Conservation (phyloP, 2,888 invertebrate species). For the Diplazon laetatorius region DNA sequence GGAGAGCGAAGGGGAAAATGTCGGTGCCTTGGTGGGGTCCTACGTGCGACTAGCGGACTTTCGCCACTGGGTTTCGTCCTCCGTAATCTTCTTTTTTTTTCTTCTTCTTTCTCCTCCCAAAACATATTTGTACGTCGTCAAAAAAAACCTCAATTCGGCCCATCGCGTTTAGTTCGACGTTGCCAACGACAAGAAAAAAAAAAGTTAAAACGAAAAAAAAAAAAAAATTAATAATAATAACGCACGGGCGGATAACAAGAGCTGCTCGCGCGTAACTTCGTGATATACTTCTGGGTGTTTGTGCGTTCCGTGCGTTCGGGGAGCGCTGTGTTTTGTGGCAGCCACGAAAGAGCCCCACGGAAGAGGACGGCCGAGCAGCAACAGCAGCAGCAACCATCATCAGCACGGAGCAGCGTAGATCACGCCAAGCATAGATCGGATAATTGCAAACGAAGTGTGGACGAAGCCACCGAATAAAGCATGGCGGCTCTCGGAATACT, state of each 20-base stretch:
- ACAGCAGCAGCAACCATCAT: slow-evolving; percentile 8
- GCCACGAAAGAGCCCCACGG: slow-evolving; percentile 12
- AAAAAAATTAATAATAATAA: too few species aligned
- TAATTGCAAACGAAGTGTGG: slow-evolving; percentile 47
- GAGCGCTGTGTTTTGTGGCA: slow-evolving; percentile 62
- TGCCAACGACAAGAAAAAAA: background rate
- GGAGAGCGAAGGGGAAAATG: slow-evolving; percentile 81
- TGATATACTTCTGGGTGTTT: slow-evolving; percentile 46
- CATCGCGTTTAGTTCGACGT: slow-evolving; percentile 47
- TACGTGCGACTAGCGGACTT: slow-evolving; percentile 78
- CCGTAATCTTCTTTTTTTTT: slow-evolving; percentile 48
- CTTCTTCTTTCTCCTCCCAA: slow-evolving; percentile 12
- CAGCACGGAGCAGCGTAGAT: too few species aligned
- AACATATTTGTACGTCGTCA: slow-evolving; percentile 51
- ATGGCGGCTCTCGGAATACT: slow-evolving; percentile 69
- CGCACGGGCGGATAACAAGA: too few species aligned
- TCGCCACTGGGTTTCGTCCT: slow-evolving; percentile 72
- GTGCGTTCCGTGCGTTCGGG: slow-evolving; percentile 63
- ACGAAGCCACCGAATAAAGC: slow-evolving; percentile 57
- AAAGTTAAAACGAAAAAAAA: too few species aligned
- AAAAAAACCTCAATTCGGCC: slow-evolving; percentile 46
- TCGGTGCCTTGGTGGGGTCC: slow-evolving; percentile 84
- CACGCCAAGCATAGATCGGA: slow-evolving; percentile 38
- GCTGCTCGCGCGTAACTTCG: background rate
- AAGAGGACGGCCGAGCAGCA: slow-evolving; percentile 9